Base-by-base conservation (phyloP, 2,888 invertebrate species). In the Apantesis nais region DNA sequence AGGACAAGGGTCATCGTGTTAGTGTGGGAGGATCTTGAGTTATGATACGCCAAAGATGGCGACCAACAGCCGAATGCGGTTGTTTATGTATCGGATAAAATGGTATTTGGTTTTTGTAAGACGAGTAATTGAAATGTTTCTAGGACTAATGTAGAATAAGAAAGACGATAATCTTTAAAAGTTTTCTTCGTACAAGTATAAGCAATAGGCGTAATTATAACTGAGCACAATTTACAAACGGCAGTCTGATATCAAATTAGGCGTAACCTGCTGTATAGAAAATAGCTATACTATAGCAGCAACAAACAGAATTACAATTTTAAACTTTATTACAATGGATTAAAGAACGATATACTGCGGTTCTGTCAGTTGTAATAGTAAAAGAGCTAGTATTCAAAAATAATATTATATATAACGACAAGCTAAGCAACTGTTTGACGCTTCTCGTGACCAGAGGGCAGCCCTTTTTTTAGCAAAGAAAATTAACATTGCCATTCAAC, bases 21-120 rank as follows among this genome's bases (percentile, higher is more conserved):
- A 76, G 70, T 48, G 78, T 73, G 66, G 78, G 78, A 66, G 81
- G 67, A 31, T 62, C 75, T 29, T 68, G 64, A 81, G 39, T 81
- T 78, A 78, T 78, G 12, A 48, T 52, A 8, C 19, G 41, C 60
- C 22, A 12, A 62, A 78, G 58, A 72, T 74, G 71, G 74, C 68
- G 60, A 19, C 31, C 34, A 48, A 12, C 7, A 34, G 34, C 48
- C 44, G 31, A 48, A 64, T 48, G 11, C 34, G 63, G 9, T 39
- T n/a, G 25, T 37, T 41, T 39, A 63, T 63, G 29, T 41, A 25
- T 37, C 12, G n/a, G 39, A 41, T 39, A 16, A 25, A 63, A 39
- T 29, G 29, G 62, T 39, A 25, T n/a, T 39, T 39, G 8, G 2
- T 34, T 41, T n/a, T 4, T 25, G n/a, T 12, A 14, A n/a, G 22